phyloP scores from a whole-genome alignment of 2,113 vertebrate species.

The Columba livia region DNA sequence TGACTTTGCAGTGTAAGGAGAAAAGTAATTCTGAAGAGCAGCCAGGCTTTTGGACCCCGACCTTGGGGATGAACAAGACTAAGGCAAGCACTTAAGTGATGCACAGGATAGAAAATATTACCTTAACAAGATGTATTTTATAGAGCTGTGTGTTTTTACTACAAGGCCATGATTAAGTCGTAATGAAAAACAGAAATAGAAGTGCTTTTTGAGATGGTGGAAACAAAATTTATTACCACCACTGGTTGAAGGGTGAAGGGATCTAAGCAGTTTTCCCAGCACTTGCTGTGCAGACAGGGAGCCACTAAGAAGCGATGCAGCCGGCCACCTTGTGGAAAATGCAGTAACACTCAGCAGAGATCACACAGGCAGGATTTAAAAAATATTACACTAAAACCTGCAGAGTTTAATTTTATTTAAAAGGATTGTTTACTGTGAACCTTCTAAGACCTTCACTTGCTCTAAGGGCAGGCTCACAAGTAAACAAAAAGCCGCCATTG shows the following conservation, averaged over 20 bases:
- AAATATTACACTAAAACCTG: background rate
- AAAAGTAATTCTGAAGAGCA: background rate
- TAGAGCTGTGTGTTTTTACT: background rate
- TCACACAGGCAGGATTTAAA: background rate
- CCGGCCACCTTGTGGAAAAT: background rate
- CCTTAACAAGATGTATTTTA: background rate
- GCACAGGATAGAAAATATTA: background rate
- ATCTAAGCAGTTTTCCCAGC: background rate
- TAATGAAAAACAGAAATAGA: background rate
- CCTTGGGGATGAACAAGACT: background rate
- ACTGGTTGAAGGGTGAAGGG: background rate
- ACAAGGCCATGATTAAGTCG: background rate
- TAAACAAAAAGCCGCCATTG: background rate
- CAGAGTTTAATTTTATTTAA: background rate
- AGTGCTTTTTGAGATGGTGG: background rate
- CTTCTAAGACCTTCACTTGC: background rate
- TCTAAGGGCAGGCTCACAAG: background rate
- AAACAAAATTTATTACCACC: background rate
- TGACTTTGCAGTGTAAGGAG: background rate
- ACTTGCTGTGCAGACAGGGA: background rate
- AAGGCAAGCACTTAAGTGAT: background rate
- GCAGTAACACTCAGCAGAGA: background rate
- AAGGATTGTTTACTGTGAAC: background rate
- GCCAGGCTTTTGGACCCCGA: rapidly evolving
- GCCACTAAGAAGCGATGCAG: background rate